Conservation (phyloP, 2,888 invertebrate species). For the Melieria omissa region DNA sequence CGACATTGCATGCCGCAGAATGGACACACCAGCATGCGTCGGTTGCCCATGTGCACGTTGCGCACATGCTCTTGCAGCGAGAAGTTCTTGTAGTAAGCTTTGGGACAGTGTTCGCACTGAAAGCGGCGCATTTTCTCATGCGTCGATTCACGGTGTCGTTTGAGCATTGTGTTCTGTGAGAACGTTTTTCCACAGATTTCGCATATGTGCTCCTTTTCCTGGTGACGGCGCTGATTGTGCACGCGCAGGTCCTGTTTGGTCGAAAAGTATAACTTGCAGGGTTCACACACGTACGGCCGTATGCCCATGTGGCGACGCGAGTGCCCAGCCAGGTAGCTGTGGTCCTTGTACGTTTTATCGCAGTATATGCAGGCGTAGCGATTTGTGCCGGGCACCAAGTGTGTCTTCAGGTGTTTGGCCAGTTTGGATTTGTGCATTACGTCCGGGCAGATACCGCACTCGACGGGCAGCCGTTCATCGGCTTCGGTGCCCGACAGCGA, state of each 20-base stretch:
- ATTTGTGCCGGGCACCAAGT: constrained; percentile 54
- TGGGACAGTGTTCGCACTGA: constrained; percentile 55
- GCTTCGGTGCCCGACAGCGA: constrained; percentile 49
- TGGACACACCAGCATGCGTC: constrained; percentile 59
- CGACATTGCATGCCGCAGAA: constrained; percentile 62
- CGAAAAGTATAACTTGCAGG: constrained; percentile 59
- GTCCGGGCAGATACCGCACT: constrained; percentile 61
- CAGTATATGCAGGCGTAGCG: constrained; percentile 60
- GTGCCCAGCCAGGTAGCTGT: constrained; percentile 60
- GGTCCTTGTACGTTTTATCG: constrained; percentile 57
- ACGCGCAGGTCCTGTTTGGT: constrained; percentile 60
- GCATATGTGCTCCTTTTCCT: constrained; percentile 59
- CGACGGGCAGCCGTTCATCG: constrained; percentile 57
- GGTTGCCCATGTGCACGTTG: constrained; percentile 59
- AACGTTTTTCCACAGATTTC: constrained; percentile 61
- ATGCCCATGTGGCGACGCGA: constrained; percentile 61
- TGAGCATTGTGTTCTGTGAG: constrained; percentile 59
- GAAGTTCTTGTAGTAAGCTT: constrained; percentile 61
- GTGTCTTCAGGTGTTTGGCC: constrained; percentile 55
- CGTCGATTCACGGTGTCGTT: constrained; percentile 60
- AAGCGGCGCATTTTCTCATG: constrained; percentile 61
- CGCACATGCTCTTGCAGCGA: constrained; percentile 60
- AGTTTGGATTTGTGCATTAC: constrained; percentile 55
- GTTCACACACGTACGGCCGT: constrained; percentile 59
- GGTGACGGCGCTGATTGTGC: constrained; percentile 59